Evolutionary conservation across 2,888 invertebrate genomes (phyloP), one percentile per base, ranked within the genome.

Genomic region (Tromatobia lineatoria): DNA sequence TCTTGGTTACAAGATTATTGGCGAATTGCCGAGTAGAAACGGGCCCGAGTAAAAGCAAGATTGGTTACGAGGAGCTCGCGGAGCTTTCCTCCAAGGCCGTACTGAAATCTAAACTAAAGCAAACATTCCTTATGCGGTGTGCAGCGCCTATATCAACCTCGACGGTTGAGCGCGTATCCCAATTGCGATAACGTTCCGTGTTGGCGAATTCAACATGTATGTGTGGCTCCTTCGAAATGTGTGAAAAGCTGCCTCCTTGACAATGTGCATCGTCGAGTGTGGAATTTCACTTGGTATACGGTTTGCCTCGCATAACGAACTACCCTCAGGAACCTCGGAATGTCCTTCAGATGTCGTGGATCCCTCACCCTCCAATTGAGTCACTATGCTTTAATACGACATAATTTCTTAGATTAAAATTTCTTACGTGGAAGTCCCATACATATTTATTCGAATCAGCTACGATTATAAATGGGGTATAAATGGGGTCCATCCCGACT

Each of bases 131-230:
- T 77, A 83, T 83, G 64, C 38, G 10, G 18, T 42, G 18, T 42
- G 64, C 42, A 59, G 76, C 76, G 77, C 73, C 66, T 54, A 67
- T 79, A 73, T 69, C 69, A n/a, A 54, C 59, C 81, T 25, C 50
- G 67, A 69, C 82, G 70, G 83, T 83, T 88, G 50, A 47, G 50
- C 83, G 66, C 83, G 74, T 74, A 67, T 86, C 66, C 82, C 85
- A 88, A 88, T 89, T 88, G 88, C 85, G 88, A 89, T 89, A 89
- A 89, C 86, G 83, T 76, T 73, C 71, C 18, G 18, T 73, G 87
- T 83, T 85, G 64, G 57, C 73, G 61, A 77, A 71, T 71, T 42
- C 25, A 34, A 25, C 47, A 61, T 54, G 18, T 20, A 18, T 54
- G 70, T 52, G 76, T 59, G 52, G 29, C 11, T 47, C 34, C 50